A percentile compares a stretch with the other conserved stretches of the same genome.
Evolutionary conservation across 2,113 vertebrate species (phyloP).

Genomic region (Syngnathus scovelli): DNA sequence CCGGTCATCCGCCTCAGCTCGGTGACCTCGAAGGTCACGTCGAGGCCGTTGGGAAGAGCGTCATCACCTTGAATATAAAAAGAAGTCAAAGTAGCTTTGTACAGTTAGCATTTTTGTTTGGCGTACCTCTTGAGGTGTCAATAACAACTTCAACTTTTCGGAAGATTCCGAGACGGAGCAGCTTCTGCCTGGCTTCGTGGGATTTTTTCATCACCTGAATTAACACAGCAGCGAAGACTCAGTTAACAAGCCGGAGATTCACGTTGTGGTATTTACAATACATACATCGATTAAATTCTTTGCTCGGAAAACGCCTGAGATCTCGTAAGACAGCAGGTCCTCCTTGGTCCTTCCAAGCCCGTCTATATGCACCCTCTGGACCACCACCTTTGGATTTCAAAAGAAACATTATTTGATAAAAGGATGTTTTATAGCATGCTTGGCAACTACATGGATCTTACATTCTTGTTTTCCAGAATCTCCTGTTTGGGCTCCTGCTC

Average conservation of each 20-base stretch:
- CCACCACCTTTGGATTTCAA: conserved; percentile 77
- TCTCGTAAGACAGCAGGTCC: conserved; percentile 88
- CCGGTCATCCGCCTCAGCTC: conserved; percentile 87
- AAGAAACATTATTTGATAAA: background rate
- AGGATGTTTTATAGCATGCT: no score
- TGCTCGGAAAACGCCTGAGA: conserved; percentile 85
- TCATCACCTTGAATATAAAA: conserved; percentile 73
- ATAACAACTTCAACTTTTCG: conserved; percentile 92
- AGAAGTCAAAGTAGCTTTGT: background rate
- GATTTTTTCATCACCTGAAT: conserved; percentile 89
- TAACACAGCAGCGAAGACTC: background rate
- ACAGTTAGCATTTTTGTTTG: background rate
- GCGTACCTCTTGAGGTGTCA: conserved; percentile 84
- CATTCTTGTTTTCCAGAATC: conserved; percentile 93
- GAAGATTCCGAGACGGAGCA: conserved; percentile 93
- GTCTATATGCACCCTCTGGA: conserved; percentile 89
- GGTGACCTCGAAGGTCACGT: conserved; percentile 91
- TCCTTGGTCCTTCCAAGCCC: conserved; percentile 92
- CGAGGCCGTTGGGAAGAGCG: conserved; percentile 89
- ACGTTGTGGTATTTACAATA: background rate
- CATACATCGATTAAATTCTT: conserved; percentile 89
- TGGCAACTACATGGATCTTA: conserved; percentile 53
- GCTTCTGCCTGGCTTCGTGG: conserved; percentile 86
- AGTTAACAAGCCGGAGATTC: background rate
- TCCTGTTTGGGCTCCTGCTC: conserved; percentile 88